phyloP scores from a whole-genome alignment of 1,140 invertebrate genomes.

The Meloidogyne floridensis region DNA sequence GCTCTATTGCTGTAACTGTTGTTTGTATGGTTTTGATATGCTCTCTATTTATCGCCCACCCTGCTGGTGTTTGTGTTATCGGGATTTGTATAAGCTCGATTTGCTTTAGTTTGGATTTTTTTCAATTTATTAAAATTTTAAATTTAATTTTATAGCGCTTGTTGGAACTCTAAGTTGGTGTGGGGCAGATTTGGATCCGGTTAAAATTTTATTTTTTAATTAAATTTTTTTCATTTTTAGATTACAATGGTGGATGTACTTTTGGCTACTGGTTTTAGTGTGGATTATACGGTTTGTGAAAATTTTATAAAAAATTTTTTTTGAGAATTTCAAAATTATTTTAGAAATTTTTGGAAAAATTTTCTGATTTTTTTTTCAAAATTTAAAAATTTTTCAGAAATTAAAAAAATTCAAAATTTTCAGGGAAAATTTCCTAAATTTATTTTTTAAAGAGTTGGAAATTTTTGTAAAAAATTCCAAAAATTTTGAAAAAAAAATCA shows the following conservation, averaged over 20 bases:
- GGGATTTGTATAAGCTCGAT: constrained; percentile 61
- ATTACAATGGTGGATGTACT: constrained; percentile 56
- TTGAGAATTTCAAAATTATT: too few relatives aligned
- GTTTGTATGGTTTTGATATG: constrained; percentile 64
- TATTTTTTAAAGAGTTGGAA: too few relatives aligned
- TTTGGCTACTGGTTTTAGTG: constrained; percentile 60
- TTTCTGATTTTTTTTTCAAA: too few relatives aligned
- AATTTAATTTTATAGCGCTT: constrained; percentile 56
- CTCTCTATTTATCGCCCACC: constrained; percentile 58
- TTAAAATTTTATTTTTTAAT: constrained; percentile 43
- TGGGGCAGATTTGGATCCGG: constrained; percentile 64
- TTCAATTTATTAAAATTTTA: background rate
- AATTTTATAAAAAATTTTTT: too few relatives aligned
- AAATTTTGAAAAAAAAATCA: too few relatives aligned
- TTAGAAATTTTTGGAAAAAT: too few relatives aligned
- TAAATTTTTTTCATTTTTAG: background rate
- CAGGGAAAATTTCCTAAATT: too few relatives aligned
- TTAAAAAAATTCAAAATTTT: too few relatives aligned
- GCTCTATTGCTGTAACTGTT: constrained; percentile 64
- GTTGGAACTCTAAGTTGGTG: constrained; percentile 62
- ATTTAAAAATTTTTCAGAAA: too few relatives aligned
- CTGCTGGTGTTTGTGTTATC: constrained; percentile 57
- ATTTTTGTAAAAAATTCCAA: too few relatives aligned
- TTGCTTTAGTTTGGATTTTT: constrained; percentile 50
- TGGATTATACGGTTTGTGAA: constrained; percentile 54